Conservation (phyloP, 2,113 vertebrate genomes). For the Oreochromis niloticus region DNA sequence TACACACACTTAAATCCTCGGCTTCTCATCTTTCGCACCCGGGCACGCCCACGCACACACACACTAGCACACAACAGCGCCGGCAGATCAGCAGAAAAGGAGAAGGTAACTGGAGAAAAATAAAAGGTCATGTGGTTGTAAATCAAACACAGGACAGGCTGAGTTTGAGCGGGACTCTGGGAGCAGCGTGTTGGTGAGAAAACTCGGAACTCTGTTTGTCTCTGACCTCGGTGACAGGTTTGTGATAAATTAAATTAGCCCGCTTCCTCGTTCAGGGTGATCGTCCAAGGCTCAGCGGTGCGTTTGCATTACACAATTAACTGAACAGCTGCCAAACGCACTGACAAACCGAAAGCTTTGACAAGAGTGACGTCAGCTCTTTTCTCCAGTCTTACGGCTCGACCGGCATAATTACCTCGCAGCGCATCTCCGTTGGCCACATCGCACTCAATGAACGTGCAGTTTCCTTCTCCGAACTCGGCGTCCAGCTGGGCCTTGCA, state of each 20-base stretch:
- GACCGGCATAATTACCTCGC: constrained; percentile 72
- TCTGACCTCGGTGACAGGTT: not conserved
- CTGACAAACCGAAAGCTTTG: not conserved
- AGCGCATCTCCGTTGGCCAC: constrained; percentile 81
- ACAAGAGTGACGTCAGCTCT: not conserved
- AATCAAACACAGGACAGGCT: not conserved
- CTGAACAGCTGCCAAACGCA: not conserved
- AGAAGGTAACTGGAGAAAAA: not conserved
- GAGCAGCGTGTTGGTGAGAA: not conserved
- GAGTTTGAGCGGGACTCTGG: not conserved
- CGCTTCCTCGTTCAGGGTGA: not conserved
- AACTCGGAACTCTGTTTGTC: not conserved
- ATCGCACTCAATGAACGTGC: constrained; percentile 85
- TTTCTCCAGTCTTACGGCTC: not conserved
- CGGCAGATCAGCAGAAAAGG: not conserved
- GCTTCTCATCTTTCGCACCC: not conserved
- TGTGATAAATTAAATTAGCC: not conserved
- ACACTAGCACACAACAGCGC: not conserved
- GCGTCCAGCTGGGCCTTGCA: constrained; percentile 80
- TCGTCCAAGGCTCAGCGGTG: not conserved
- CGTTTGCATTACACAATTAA: not conserved
- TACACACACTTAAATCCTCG: not conserved
- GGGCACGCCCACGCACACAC: not conserved
- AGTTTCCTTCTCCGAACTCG: constrained; percentile 80
- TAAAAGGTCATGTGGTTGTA: not conserved